Percentiles rank a stretch among this genome's conserved stretches.
Conservation (phyloP, 2,113 vertebrate species). For the Myotis davidii region DNA sequence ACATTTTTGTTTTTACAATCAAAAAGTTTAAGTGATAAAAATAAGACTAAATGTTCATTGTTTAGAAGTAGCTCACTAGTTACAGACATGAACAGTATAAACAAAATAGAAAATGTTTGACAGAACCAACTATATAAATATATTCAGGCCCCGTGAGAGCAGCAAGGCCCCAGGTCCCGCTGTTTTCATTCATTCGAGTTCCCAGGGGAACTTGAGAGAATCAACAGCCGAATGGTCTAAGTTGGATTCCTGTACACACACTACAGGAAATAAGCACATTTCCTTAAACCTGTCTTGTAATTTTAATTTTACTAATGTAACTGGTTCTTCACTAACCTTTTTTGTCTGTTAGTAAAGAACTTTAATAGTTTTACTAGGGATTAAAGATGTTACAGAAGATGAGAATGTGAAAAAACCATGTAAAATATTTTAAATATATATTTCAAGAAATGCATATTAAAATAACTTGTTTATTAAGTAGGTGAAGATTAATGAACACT, state of each 20-base stretch:
- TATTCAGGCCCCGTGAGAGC: neutral
- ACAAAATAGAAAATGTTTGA: neutral
- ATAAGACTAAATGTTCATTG: neutral
- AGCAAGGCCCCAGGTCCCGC: rapidly evolving
- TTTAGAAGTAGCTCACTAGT: neutral
- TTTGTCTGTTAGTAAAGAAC: neutral
- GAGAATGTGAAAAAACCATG: neutral
- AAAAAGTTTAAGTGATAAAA: slow-evolving; percentile 11
- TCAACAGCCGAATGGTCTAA: neutral
- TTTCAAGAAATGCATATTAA: neutral
- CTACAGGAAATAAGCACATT: neutral
- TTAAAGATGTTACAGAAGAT: neutral
- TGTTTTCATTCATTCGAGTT: neutral
- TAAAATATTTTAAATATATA: neutral
- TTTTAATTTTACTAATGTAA: neutral
- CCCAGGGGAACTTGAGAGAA: neutral
- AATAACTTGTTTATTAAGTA: neutral
- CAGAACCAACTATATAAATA: neutral
- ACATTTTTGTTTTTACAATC: neutral
- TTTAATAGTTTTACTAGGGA: neutral
- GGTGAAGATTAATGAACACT: neutral
- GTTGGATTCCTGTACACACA: neutral
- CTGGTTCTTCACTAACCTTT: neutral
- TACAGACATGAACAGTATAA: neutral
- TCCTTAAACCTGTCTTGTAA: neutral